Evolutionary conservation across 2,113 vertebrate species (phyloP), one percentile per base, ranked within the genome.

Genomic region (Otolemur garnettii): DNA sequence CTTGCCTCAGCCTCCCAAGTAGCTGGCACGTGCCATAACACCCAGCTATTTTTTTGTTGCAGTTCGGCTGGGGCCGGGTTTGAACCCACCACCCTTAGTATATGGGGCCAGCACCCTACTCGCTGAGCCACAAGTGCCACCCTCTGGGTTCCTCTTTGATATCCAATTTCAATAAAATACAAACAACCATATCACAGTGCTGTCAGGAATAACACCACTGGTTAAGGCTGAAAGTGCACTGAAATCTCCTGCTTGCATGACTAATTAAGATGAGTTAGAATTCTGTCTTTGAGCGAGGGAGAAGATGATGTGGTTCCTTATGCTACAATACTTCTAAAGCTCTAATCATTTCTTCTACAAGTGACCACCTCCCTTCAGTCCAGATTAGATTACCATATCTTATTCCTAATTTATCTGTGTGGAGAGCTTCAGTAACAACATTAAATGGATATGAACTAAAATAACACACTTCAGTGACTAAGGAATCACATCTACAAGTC

Each of bases 401-500:
- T 72, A 45, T 28, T 80, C 53, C 42, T 84, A 15, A 75, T 68
- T 57, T 50, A 21, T 64, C 64, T 80, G 4, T 18, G 24, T 42
- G 7, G n/a, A 96, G 22, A 92, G 24, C 69, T 68, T 94, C 53
- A 14, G 2, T 68, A 87, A 79, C 42, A 83, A 45, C 24, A 42
- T 57, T 66, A 85, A 86, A 91, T 85, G 18, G 24, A 53, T 11
- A 17, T 50, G 14, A 90, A 69, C 42, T 66, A 50, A 22, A 91
- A 45, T 42, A 78, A 93, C 38, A 80, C 8, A 86, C 28, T 87
- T 88, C 38, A 77, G 26, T 85, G 64, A 85, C 55, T 80, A 21
- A 87, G 19, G 30, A 87, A 45, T 53, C 77, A 84, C n/a, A 64
- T 91, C 95, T 71, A 18, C 24, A 94, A 96, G 59, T 86, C 87